Evolutionary conservation across 2,888 invertebrate genomes (phyloP), one percentile per base, ranked within the genome.

Genomic region (Dynastes maya): DNA sequence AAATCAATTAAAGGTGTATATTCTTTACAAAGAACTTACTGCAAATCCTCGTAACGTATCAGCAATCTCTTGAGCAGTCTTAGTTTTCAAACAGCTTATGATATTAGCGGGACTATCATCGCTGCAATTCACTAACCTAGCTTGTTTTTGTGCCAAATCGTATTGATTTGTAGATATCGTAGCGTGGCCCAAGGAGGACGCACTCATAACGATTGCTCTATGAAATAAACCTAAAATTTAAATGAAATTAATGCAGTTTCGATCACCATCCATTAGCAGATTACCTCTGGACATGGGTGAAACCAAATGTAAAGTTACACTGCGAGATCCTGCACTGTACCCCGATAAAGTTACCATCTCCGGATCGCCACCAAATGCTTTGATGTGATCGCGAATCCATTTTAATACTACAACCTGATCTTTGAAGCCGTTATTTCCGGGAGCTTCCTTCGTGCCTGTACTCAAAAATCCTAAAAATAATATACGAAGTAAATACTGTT

Each of bases 381-480:
- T 90, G 68, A 94, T 93, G 83, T 94, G 93, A 64, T 91, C 85
- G 84, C 91, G 90, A 0, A 94, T 88, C 94, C 94, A 94, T 80
- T 91, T 90, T 79, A 94, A 85, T 0, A 92, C 92, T 3, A 89
- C 87, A 1, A 94, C 94, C 87, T 94, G 94, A 86, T 95, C 94
- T 85, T 94, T 94, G 58, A 94, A 87, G 0, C 93, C 94, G 82
- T 92, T 90, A 85, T 95, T 95, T 0, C 94, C 94, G 0, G 93
- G 92, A 0, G 93, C 92, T 67, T 91, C 88, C 63, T 90, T 89
- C 61, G 93, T 94, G 0, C 94, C 94, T 0, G 93, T 94, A 81
- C 92, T 92, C 8, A 89, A 77, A 71, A 89, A 89, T n/a, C 89
- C 89, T 86, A 29, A 1, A 65, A 53, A 40, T 70, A 8, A 70